Base-by-base conservation (phyloP, 2,797 vertebrate species). In the Urocyon cinereoargenteus region DNA sequence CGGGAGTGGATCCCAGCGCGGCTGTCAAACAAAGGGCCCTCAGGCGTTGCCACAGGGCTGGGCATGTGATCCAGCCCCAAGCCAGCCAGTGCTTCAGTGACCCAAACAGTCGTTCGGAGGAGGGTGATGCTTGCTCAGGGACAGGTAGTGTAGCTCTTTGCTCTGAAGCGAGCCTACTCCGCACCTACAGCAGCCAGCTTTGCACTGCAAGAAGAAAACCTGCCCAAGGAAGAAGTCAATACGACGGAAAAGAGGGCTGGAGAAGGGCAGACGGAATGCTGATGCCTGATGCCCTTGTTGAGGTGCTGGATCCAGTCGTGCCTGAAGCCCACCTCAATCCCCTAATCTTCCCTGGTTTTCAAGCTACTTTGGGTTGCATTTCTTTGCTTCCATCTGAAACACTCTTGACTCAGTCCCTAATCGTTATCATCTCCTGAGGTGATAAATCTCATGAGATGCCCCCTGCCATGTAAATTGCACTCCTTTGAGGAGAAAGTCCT, bases 1-100 rank as follows among this genome's bases (percentile, higher is more conserved):
- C 97, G 97, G 94, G 95, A 98, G 97, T 36, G 45, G 61, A 83
- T 73, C 88, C 62, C 83, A 68, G 21, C 7, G 26, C 51, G 11
- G 13, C 85, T 95, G 82, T 91, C 88, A 28, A 77, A 97, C 95
- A 96, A 81, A 90, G 78, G 34, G 78, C 59, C 21, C 68, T 57
- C 57, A 78, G 96, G 55, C 70, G 31, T 66, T 82, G 64, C 96
- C 49, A 26, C 11, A 22, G n/a, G n/a, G 19, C 72, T 90, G 45
- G 59, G 13, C 66, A 83, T 8, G 34, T 83, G 66, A 92, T 51
- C 75, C 51, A 78, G 31, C 83, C 75, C 86, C 77, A 78, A 36
- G 55, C 86, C 57, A 14, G 68, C 53, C 28, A 8, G 79, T 36
- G 36, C 31, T 14, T 59, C 66, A 75, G 19, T 97, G 92, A 92